These are phyloP conservation scores for Lagocephalus sceleratus DNA, from an alignment of 2,797 vertebrate genomes.

Conservation along the genomic window DNA sequence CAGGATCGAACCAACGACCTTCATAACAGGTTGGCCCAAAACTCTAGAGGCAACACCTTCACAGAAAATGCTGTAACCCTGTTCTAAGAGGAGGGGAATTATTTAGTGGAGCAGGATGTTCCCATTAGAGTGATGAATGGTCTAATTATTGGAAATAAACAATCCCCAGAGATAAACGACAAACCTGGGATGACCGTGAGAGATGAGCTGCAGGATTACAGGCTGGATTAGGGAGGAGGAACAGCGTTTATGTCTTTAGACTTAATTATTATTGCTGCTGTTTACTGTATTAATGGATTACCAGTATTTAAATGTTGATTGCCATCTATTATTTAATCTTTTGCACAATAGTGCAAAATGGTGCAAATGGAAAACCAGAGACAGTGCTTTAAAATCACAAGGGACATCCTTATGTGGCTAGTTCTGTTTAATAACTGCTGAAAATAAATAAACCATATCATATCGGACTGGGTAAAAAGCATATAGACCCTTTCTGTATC, in stretches of 20 bases:
- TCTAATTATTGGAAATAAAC: slow-evolving; percentile 76
- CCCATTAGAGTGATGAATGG: slow-evolving; percentile 79
- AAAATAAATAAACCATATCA: too few species aligned
- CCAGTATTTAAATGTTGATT: too few species aligned
- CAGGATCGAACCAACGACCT: too few species aligned
- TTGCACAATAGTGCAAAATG: neutral
- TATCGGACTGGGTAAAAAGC: too few species aligned
- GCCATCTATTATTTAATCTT: neutral
- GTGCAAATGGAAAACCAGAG: too few species aligned
- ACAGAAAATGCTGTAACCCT: neutral
- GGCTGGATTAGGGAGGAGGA: slow-evolving; percentile 39
- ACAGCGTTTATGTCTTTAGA: slow-evolving; percentile 26
- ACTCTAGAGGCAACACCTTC: neutral
- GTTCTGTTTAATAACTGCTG: too few species aligned
- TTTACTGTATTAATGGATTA: neutral
- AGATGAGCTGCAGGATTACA: slow-evolving; percentile 53
- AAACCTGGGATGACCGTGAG: slow-evolving; percentile 50
- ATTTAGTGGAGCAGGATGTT: slow-evolving; percentile 64
- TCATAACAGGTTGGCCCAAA: too few species aligned
- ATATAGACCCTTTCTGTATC: too few species aligned
- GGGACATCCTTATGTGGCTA: too few species aligned
- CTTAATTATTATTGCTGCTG: neutral
- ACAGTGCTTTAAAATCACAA: too few species aligned
- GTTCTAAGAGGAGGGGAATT: slow-evolving; percentile 52
- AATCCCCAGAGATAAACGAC: slow-evolving; percentile 68